A percentile compares a stretch with the other conserved stretches of the same genome.
These are phyloP conservation scores for Sorex araneus DNA, from an alignment of 2,113 vertebrate genomes.

Conservation along the genomic window DNA sequence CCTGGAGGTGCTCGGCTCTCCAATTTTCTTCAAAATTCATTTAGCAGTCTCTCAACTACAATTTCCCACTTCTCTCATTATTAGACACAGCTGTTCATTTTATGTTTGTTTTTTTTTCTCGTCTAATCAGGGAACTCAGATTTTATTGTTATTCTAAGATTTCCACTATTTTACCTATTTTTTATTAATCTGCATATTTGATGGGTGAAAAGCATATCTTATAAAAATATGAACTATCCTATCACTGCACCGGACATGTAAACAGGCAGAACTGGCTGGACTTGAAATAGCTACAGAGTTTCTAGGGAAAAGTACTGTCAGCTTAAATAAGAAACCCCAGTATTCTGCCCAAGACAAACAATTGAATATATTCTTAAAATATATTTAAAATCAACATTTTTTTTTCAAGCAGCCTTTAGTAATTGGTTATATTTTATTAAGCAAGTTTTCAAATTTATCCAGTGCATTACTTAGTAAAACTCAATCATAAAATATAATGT, in stretches of 20 bases:
- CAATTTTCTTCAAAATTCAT: background rate
- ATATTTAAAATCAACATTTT: background rate
- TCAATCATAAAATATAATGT: conserved; percentile 46
- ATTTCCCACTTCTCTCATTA: background rate
- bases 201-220: background rate
- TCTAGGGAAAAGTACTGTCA: background rate
- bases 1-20: background rate
- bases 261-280: conserved; percentile 49
- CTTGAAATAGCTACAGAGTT: conserved; percentile 54
- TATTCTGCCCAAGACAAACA: conserved; percentile 47
- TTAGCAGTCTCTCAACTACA: background rate
- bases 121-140: background rate
- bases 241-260: conserved; percentile 2
- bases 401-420: conserved; percentile 62
- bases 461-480: background rate
- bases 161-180: background rate
- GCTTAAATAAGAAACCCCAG: conserved; percentile 55
- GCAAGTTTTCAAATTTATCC: conserved; percentile 62
- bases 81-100: background rate
- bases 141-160: background rate
- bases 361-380: conserved; percentile 16
- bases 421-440: background rate
- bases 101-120: too few species aligned
- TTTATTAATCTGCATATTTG: conserved; percentile 28
- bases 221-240: background rate